Conservation (phyloP, 2,113 vertebrate species). For the Halichoerus grypus region DNA sequence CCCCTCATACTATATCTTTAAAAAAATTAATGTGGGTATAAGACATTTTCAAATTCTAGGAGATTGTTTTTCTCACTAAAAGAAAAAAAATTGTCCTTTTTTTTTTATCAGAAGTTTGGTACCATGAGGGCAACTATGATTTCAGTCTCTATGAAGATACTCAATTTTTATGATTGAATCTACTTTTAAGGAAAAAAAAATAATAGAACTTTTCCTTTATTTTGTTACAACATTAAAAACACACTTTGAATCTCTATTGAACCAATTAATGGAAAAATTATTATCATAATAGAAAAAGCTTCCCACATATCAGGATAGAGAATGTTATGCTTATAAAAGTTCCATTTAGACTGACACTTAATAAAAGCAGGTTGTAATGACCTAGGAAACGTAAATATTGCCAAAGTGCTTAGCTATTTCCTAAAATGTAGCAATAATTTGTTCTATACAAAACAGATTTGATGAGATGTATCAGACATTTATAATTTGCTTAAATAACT, state of each 20-base stretch:
- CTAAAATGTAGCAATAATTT: not conserved
- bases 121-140: not conserved
- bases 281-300: not conserved
- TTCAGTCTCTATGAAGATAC: not conserved
- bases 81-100: not conserved
- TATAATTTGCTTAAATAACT: slow-evolving; percentile 1
- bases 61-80: not conserved
- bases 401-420: not conserved
- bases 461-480: not conserved
- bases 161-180: slow-evolving; percentile 30
- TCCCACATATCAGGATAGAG: not conserved
- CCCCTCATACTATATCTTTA: not conserved
- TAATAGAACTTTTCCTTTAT: not conserved
- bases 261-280: slow-evolving; percentile 16
- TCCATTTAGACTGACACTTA: not conserved
- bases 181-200: not conserved
- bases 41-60: not conserved
- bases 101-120: not conserved
- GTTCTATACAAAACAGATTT: not conserved
- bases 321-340: not conserved
- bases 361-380: not conserved
- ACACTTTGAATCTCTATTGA: not conserved
- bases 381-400: slow-evolving; percentile 1
- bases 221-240: not conserved
- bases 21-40: not conserved